These are phyloP conservation scores for Chrosomus eos DNA, from an alignment of 2,797 vertebrate genomes.

Conservation along the genomic window DNA sequence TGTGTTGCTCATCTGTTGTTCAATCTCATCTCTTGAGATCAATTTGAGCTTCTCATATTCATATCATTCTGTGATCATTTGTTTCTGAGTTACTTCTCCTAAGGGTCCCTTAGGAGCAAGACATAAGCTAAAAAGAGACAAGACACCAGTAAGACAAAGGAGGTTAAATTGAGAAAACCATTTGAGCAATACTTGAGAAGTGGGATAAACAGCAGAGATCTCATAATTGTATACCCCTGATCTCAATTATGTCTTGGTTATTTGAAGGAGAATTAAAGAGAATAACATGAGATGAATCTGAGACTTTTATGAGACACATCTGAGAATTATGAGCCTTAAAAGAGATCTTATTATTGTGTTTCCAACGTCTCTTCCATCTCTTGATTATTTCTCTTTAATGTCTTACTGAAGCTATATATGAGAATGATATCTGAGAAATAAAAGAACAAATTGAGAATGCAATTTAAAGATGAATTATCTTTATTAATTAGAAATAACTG, in stretches of 20 bases:
- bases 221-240: conserved; percentile 41
- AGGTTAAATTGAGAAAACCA: conserved; percentile 5
- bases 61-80: conserved; percentile 47
- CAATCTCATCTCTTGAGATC: conserved; percentile 48
- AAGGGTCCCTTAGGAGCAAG: conserved; percentile 44
- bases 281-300: no score
- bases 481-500: no score
- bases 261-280: conserved; percentile 2
- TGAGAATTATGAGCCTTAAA: no score
- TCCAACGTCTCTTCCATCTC: no score
- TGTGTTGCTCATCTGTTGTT: conserved; percentile 11
- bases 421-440: no score
- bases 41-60: conserved; percentile 44
- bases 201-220: conserved; percentile 42
- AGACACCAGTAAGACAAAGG: conserved; percentile 19
- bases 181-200: conserved; percentile 2
- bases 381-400: no score
- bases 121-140: conserved; percentile 32
- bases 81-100: conserved; percentile 46
- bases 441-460: no score
- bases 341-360: no score
- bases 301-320: no score
- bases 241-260: conserved; percentile 42
- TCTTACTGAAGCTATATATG: no score
- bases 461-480: no score